Base-by-base conservation (phyloP, 2,888 invertebrate species). In the Drosophila multiciliata region DNA sequence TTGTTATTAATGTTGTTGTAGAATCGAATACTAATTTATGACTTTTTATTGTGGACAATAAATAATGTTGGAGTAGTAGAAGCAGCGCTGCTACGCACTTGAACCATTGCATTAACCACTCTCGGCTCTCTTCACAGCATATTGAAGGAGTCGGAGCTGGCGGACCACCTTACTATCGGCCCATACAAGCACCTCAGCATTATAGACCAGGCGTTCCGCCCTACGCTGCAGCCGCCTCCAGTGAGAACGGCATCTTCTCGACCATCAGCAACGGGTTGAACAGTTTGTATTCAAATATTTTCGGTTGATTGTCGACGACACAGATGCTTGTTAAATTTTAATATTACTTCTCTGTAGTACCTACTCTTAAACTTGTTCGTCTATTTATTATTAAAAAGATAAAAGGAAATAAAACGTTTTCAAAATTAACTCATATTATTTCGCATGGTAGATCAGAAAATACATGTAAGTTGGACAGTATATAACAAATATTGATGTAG, bases 221-320 rank as follows among this genome's bases (percentile, higher is more conserved):
- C 12, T 91, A 92, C 36, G 93, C 93, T 3, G 73, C 74, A 29
- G 76, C 75, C 32, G 69, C 84, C 20, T 62, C 83, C 58, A 83
- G 73, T 66, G 87, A 90, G 35, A 85, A 71, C 20, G 90, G 87
- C 32, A 95, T 97, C 82, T 95, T 97, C 90, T 95, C 97, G 26
- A 96, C 96, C 48, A 95, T 97, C 84, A 95, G 96, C 85, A 96
- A 94, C 90, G 96, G 97, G 23, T 95, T 97, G 88, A 97, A 96
- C 90, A 97, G 94, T 90, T 94, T 97, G 82, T 96, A 97, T 78
- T 96, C 95, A 73, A 97, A 96, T 91, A 95, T 97, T 90, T 97
- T 97, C 87, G 96, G 96, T 90, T 96, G 94, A 93, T 75, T 63
- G 36, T 33, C 20, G 4, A 36, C 17, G 32, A 7, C 8, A 15